Evolutionary conservation across 2,113 vertebrate genomes (phyloP).

Genomic region (Hystrix brachyura): DNA sequence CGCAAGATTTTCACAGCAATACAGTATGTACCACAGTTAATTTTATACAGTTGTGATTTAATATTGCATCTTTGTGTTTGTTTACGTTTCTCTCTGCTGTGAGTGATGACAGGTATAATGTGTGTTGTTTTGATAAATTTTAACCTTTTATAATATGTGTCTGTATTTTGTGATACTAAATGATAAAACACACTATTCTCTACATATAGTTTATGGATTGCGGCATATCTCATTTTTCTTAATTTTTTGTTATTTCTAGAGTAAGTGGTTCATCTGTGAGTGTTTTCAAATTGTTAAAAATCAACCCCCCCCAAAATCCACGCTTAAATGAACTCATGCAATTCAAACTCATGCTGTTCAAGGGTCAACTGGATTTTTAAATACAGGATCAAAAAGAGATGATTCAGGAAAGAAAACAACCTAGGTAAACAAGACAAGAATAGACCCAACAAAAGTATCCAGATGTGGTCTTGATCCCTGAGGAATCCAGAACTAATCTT

Average conservation of each 20-base stretch:
- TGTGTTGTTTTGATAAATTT: background rate
- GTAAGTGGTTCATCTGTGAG: too few relatives aligned
- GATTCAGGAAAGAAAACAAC: constrained; percentile 25
- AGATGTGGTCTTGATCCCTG: background rate
- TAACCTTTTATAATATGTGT: background rate
- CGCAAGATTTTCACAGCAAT: background rate
- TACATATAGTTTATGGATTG: background rate
- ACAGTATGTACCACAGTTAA: background rate
- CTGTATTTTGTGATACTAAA: background rate
- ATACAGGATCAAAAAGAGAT: constrained; percentile 3
- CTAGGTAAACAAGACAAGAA: constrained; percentile 68
- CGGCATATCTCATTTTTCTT: background rate
- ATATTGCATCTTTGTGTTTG: background rate
- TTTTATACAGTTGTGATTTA: background rate
- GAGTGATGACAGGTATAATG: background rate
- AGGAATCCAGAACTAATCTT: constrained; percentile 75
- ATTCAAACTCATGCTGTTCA: background rate
- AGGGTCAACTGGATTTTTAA: constrained; percentile 46
- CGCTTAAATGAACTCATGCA: background rate
- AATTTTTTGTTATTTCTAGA: background rate
- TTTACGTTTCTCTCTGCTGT: background rate
- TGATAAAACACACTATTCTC: background rate
- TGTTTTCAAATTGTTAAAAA: background rate
- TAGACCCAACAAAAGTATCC: constrained; percentile 23
- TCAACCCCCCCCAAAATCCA: background rate